Evolutionary conservation across 1,140 invertebrate genomes (phyloP).

Genomic region (Anoplolepis gracilipes): DNA sequence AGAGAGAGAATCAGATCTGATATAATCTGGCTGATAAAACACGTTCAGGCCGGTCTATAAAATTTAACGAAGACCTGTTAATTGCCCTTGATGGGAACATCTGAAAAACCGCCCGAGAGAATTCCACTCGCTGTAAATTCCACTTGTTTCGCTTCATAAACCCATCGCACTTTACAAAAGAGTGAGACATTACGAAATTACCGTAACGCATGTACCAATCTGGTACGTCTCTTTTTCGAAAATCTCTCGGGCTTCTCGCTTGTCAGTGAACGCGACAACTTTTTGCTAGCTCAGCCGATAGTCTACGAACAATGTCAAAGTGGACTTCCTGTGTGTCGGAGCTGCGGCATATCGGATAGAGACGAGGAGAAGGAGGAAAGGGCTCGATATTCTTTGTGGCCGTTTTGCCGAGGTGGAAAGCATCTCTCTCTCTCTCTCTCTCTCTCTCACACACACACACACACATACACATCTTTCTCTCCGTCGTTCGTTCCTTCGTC

Average conservation of each 20-base stretch:
- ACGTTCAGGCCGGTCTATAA: background rate
- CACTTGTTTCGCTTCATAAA: conserved; percentile 33
- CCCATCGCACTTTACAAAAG: conserved; percentile 14
- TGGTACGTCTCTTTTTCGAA: conserved; percentile 34
- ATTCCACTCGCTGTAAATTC: background rate
- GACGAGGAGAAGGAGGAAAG: background rate
- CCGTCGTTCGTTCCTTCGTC: conserved; percentile 12
- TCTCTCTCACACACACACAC: too few species aligned
- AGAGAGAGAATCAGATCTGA: background rate
- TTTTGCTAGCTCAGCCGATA: conserved; percentile 53
- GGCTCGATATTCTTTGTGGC: conserved; percentile 58
- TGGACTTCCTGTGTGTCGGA: conserved; percentile 53
- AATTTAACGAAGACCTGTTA: conserved; percentile 20
- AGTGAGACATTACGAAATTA: conserved; percentile 20
- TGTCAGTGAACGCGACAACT: conserved; percentile 15
- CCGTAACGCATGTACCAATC: conserved; percentile 3
- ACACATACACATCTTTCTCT: too few species aligned
- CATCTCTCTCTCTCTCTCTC: background rate
- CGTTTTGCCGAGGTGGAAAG: conserved; percentile 45
- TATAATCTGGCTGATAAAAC: background rate
- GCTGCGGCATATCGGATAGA: background rate
- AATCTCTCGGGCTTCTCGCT: conserved; percentile 17
- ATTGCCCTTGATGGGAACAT: conserved; percentile 7
- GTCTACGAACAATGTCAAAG: conserved; percentile 59
- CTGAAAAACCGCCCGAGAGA: conserved; percentile 6